phyloP scores from a whole-genome alignment of 2,888 invertebrate species.

The Habroteleia sp. region DNA sequence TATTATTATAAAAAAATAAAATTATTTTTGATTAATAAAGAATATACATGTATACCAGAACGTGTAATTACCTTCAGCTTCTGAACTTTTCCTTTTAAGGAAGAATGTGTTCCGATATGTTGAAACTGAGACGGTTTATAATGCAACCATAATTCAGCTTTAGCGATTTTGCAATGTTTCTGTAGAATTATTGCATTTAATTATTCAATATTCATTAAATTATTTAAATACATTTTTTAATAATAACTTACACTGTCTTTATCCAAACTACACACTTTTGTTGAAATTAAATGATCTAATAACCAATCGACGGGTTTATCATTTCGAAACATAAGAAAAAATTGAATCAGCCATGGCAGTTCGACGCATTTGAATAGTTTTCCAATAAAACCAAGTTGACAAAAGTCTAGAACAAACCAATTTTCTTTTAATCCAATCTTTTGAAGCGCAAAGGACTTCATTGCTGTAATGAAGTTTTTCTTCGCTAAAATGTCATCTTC shows the following conservation, averaged over 20 bases:
- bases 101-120: constrained; percentile 97
- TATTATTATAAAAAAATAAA: background rate
- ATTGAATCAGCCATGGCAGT: constrained; percentile 92
- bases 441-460: constrained; percentile 91
- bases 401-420: constrained; percentile 97
- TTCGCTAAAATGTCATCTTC: constrained; percentile 97
- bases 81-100: constrained; percentile 95
- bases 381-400: constrained; percentile 96
- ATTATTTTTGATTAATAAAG: too few relatives aligned
- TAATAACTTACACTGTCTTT: constrained; percentile 85
- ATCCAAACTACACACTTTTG: constrained; percentile 93
- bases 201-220: background rate
- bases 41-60: too few relatives aligned
- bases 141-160: constrained; percentile 90
- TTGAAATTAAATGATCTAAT: constrained; percentile 92
- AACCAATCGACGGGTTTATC: constrained; percentile 99
- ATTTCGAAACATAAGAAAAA: constrained; percentile 96
- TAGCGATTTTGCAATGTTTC: constrained; percentile 91
- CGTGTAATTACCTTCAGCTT: constrained; percentile 92
- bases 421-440: constrained; percentile 88
- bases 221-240: background rate
- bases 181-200: constrained; percentile 34
- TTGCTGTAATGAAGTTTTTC: constrained; percentile 90
- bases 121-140: constrained; percentile 96
- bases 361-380: constrained; percentile 93